Percentiles rank a stretch among this genome's conserved stretches.
Evolutionary conservation across 1,140 invertebrate genomes (phyloP).

Genomic region (Trypoxylus dichotomus): DNA sequence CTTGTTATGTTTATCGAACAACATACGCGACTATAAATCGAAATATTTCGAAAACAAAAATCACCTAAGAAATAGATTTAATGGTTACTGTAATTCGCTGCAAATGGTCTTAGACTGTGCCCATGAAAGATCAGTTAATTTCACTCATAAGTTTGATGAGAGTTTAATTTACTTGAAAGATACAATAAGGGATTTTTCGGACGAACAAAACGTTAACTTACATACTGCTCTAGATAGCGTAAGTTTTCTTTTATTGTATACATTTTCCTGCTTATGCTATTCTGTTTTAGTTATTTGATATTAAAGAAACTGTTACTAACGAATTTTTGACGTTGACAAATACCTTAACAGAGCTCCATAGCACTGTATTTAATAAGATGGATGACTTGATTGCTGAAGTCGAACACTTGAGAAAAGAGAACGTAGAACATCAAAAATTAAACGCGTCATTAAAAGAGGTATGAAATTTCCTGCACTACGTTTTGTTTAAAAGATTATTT

Average conservation of each 20-base stretch:
- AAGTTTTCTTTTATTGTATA: background rate
- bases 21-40: background rate
- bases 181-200: background rate
- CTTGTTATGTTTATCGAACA: background rate
- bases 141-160: background rate
- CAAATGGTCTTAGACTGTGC: background rate
- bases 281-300: background rate
- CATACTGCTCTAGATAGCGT: background rate
- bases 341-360: background rate
- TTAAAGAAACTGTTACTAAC: background rate
- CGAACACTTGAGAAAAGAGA: background rate
- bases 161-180: background rate
- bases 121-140: background rate
- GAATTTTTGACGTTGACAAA: background rate
- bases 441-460: background rate
- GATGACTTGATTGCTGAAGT: background rate
- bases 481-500: no score
- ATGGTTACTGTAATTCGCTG: background rate
- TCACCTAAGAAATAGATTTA: background rate
- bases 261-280: background rate
- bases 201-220: background rate
- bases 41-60: slow-evolving; percentile 12
- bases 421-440: background rate
- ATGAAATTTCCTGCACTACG: background rate
- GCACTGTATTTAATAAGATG: background rate